Base-by-base conservation (phyloP, 1,140 invertebrate species). In the Polypedilum vanderplanki region DNA sequence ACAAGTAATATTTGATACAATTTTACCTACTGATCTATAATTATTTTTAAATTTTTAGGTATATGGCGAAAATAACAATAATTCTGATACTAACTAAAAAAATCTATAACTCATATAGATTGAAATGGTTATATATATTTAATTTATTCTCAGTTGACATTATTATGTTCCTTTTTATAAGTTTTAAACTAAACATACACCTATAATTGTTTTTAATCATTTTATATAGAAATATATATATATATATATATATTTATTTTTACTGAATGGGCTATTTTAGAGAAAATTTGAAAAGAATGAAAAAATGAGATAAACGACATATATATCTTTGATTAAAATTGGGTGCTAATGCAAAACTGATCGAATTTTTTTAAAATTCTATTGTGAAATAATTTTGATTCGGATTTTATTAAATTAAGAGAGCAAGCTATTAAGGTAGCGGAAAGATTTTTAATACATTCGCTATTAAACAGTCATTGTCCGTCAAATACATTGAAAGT, bases 1-100 rank as follows among this genome's bases (percentile, higher is more conserved):
- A 75, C 81, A 82, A 79, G 81, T 81, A 70, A 70, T 20, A 9
- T 22, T 17, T 20, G 9, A 70, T 20, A 18, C 1, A 22, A 70
- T 70, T 20, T 18, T 57, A 57, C n/a, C 15, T n/a, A 15, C 0
- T 57, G 46, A 15, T 12, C 65, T 22, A 70, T 22, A 7, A 70
- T 10, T 70, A 1, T 5, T 70, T 70, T 4, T 67, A 7, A 7
- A 8, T 22, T 70, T 70, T 20, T 20, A 70, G 65, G 65, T 70
- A 7, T 70, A 70, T 70, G 65, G 65, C 9, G 65, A 70, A 70
- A 70, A 70, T 20, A 70, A 70, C 65, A n/a, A 18, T 70, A 70
- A 70, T 70, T 70, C 65, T 8, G 65, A 70, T 70, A 70, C 65
- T 12, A 70, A 70, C 20, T 70, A 70, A 70, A 22, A 22, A 17